These are phyloP conservation scores for Heliornis fulica DNA, from an alignment of 2,113 vertebrate species.

Conservation along the genomic window DNA sequence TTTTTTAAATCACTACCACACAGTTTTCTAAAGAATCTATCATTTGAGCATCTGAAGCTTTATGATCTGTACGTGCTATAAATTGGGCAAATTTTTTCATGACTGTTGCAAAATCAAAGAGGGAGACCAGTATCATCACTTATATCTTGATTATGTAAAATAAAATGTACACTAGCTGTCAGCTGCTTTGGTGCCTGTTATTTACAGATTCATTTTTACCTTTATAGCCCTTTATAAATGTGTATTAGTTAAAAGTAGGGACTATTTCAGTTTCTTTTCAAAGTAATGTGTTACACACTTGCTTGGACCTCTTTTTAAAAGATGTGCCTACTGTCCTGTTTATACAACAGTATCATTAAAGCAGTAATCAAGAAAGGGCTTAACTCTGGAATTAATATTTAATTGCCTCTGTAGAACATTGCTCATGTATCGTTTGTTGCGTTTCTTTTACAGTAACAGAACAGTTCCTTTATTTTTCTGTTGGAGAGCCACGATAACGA, in stretches of 20 bases:
- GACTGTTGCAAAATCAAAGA: not conserved
- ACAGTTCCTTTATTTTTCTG: not conserved
- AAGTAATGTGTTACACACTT: not conserved
- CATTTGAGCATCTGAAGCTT: not conserved
- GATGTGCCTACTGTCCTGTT: not conserved
- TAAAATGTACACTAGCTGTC: not conserved
- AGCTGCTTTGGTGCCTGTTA: not conserved
- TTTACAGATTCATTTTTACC: not conserved
- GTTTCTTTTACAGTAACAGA: not conserved
- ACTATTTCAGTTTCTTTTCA: not conserved
- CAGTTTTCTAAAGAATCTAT: not conserved
- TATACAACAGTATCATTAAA: conserved; percentile 28
- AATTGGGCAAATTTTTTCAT: not conserved
- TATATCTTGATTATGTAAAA: not conserved
- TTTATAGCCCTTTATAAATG: not conserved
- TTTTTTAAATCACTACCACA: not conserved
- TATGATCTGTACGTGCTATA: not conserved
- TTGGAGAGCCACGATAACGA: fast-evolving
- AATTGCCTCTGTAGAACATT: conserved; percentile 31
- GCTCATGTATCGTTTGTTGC: not conserved
- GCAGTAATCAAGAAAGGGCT: conserved; percentile 53
- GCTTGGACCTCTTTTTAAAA: not conserved
- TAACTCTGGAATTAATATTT: conserved; percentile 52
- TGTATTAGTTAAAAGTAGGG: not conserved
- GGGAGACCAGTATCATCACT: not conserved